Evolutionary conservation across 2,113 vertebrate species (phyloP), one percentile per base, ranked within the genome.

Genomic region (Calypte anna): DNA sequence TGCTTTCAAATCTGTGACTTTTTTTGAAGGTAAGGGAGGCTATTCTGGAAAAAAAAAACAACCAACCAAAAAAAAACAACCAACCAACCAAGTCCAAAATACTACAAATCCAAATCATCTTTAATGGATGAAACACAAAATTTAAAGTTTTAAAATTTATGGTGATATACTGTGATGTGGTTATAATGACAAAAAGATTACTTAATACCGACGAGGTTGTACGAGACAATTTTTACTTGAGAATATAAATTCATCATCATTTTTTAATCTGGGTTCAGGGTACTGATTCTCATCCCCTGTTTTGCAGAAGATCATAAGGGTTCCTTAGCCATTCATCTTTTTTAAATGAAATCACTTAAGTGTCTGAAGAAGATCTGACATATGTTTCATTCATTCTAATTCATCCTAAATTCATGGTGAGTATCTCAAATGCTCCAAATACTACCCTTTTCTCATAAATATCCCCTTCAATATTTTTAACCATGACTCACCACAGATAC

Each of bases 121-220:
- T 64, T 66, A 44, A 59, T 33, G 2, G 10, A 27, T 66, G 27
- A 66, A 69, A 2, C 3, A 61, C 9, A 59, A 64, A 89, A 69
- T 54, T 10, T 9, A 14, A 44, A 33, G 1, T 15, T 77, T 82
- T 38, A 6, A 69, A 55, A 11, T 8, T 57, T 10, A 43, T 66
- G 20, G 5, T 43, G 33, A 43, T 69, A 17, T 44, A 15, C 2
- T 30, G 9, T 22, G 44, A 61, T 2, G 3, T 61, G 4, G 3
- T 76, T 63, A 81, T 6, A 73, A 24, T 3, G 2, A 54, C 14
- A 14, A 40, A n/a, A 86, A 62, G 33, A 80, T 50, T 57, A 22
- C 2, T 57, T 20, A 69, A 1, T 43, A 19, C 0, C 0, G 2
- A 77, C 31, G 11, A 62, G 23, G 25, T 3, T 1, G 3, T 50